Evolutionary conservation across 2,113 vertebrate genomes (phyloP).

Genomic region (Aldabrachelys gigantea): DNA sequence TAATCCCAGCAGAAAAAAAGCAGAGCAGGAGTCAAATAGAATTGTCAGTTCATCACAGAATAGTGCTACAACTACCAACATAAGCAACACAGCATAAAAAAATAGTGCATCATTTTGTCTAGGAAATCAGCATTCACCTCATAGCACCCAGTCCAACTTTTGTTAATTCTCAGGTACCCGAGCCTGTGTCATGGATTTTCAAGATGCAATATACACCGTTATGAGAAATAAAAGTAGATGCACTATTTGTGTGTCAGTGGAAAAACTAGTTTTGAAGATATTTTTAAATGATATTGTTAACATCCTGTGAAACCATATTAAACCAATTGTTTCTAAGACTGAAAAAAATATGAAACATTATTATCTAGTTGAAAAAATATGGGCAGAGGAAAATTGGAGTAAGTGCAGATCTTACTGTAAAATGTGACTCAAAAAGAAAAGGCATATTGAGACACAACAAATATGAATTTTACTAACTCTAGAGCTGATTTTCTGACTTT

Average conservation of each 20-base stretch:
- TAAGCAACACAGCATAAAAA: not conserved
- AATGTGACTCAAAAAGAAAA: not conserved
- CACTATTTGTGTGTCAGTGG: not conserved
- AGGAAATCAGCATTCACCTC: not conserved
- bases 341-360: no score
- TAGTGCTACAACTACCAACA: not conserved
- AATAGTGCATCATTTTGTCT: not conserved
- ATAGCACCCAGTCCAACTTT: fast-evolving
- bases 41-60: conserved; percentile 11
- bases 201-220: not conserved
- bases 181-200: not conserved
- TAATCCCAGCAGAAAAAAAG: conserved; percentile 53
- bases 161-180: not conserved
- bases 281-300: not conserved
- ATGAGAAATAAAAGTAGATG: not conserved
- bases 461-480: not conserved
- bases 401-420: not conserved
- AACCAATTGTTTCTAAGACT: not conserved
- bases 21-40: conserved; percentile 14
- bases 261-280: not conserved
- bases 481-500: not conserved
- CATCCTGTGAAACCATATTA: not conserved
- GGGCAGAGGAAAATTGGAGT: not conserved
- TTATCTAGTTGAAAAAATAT: not conserved
- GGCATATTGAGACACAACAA: fast-evolving